Evolutionary conservation across 2,113 vertebrate species (phyloP), one percentile per base, ranked within the genome.

Genomic region (Ophiodon elongatus): DNA sequence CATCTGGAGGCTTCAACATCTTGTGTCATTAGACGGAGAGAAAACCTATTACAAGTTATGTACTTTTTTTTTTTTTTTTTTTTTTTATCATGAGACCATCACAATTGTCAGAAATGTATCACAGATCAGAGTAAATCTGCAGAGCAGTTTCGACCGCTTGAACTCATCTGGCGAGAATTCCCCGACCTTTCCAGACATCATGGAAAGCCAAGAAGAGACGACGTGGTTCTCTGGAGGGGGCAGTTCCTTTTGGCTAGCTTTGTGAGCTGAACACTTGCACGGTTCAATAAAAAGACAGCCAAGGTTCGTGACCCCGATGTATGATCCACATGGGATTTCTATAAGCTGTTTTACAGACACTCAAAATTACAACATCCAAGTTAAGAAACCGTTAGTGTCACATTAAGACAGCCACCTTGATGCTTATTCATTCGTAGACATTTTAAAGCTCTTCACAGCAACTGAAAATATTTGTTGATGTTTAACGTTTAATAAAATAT

Each of bases 221-320:
- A 4, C 14, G 39, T 57, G 56, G 47, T 56, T 89, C 68, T 79
- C 70, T 60, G 29, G 56, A 92, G 90, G 94, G 94, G 91, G 85
- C 93, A 91, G 92, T 63, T 71, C 84, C 89, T 90, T 84, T 84
- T 82, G 88, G 92, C 91, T 23, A 82, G 31, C 90, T 94, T 94
- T 94, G 91, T 94, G 91, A 7, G 6, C 83, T 57, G 70, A 78
- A 69, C 75, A 68, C 45, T 77, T 54, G 54, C 73, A 84, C 45
- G 41, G 68, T 89, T 91, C 65, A 90, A 89, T 89, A 60, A 93
- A 86, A 92, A 94, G 90, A 76, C 90, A 85, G 92, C 90, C 87
- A 85, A 86, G 79, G 94, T 85, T 93, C 60, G 6, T 90, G 92
- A 94, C 93, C 94, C 90, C 85, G 59, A 74, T 82, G 47, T 76